Evolutionary conservation across 2,888 invertebrate genomes (phyloP).

Genomic region (Hirudinaria manillensis): DNA sequence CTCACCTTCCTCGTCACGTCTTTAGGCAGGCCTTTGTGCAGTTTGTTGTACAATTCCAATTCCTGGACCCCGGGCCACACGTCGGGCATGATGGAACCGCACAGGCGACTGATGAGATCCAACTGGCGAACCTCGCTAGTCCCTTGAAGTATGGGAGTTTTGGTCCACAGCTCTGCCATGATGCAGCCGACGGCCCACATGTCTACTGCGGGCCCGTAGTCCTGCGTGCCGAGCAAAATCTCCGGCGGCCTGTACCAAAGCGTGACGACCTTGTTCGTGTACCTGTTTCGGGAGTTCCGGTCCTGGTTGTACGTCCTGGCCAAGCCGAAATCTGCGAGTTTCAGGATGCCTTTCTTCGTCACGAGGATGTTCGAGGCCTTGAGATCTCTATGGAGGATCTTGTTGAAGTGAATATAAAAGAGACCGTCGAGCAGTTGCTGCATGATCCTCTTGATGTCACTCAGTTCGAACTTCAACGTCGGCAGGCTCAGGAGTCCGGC

Average conservation of each 20-base stretch:
- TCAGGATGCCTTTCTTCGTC: constrained; percentile 77
- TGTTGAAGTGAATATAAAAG: constrained; percentile 91
- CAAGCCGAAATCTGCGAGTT: constrained; percentile 93
- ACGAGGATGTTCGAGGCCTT: constrained; percentile 97
- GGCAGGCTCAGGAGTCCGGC: constrained; percentile 90
- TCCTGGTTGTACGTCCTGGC: constrained; percentile 87
- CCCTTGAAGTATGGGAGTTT: constrained; percentile 67
- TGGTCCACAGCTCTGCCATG: constrained; percentile 99
- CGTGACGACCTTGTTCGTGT: constrained; percentile 96
- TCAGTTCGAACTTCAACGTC: constrained; percentile 88
- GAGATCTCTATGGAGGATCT: constrained; percentile 67
- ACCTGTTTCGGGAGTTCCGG: constrained; percentile 85
- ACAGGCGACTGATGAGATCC: constrained; percentile 85
- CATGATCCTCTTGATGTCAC: constrained; percentile 75
- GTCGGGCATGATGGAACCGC: constrained; percentile 87
- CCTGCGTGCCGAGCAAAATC: constrained; percentile 62
- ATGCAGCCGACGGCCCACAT: constrained; percentile 89
- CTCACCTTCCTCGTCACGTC: constrained; percentile 50
- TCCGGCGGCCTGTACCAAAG: constrained; percentile 76
- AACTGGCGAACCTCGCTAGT: constrained; percentile 93
- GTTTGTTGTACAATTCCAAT: constrained; percentile 69
- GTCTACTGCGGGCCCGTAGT: constrained; percentile 94
- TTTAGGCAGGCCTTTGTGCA: constrained; percentile 46
- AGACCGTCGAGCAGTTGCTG: constrained; percentile 74
- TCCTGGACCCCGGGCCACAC: constrained; percentile 68